Base-by-base conservation (phyloP, 2,888 invertebrate genomes). In the Synergus laeviventris region DNA sequence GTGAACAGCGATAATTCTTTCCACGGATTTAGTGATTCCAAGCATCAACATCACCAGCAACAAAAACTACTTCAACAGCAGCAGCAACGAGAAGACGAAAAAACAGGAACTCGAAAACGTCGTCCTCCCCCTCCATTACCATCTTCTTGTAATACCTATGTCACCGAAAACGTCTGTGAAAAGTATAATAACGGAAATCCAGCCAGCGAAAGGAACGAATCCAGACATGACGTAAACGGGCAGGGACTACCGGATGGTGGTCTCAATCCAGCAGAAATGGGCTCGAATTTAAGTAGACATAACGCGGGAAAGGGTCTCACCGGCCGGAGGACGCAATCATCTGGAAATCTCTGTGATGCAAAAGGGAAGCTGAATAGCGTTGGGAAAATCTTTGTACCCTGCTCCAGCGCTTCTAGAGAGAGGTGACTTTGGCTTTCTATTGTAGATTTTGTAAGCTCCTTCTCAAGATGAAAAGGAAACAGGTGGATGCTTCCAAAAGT, bases 281-380 rank as follows among this genome's bases (percentile, higher is more conserved):
- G 95, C 90, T 95, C 95, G 80, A 95, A 95, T 93, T 94, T 95
- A 88, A 95, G 95, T 92, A 94, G 95, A 82, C 95, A 95, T 91
- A 94, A 94, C 87, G 70, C 70, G 70, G 93, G 94, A 86, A 95
- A 95, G 87, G 91, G 95, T 84, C 93, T 95, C 73, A 94, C 94
- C 77, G 95, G 95, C 80, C 93, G 95, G 79, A 92, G 95, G 82
- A 95, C 95, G 54, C 94, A 95, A 84, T 95, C 95, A 81, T 95
- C 95, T 84, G 95, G 95, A 61, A 95, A 95, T 90, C 93, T 95
- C 60, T 95, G 95, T 92, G 95, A 95, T 91, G 93, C 88, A 78
- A 90, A 90, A 75, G 88, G 88, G 11, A 89, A 88, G 74, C 80
- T 89, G 39, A 89, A 88, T 83, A 89, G 86, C 79, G 87, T 90